Conservation (phyloP, 92 coral and sea anemone genomes). For the Heteractis magnifica region DNA sequence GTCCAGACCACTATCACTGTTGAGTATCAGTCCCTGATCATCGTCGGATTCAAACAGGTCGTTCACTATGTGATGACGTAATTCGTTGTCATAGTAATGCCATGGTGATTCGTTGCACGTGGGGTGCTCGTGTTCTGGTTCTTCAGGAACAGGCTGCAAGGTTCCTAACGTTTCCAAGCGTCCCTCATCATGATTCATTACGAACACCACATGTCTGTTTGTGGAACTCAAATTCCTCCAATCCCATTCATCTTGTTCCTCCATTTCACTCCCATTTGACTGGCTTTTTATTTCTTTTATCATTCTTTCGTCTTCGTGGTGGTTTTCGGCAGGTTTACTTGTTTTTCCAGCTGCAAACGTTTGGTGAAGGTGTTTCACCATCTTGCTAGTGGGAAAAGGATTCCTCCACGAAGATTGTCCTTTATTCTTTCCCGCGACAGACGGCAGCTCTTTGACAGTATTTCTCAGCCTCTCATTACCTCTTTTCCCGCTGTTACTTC, state of each 20-base stretch:
- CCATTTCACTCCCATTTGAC: neutral
- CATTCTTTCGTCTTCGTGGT: neutral
- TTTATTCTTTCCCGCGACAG: neutral
- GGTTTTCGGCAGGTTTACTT: neutral
- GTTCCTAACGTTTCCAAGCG: conserved; percentile 13
- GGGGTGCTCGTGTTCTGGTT: conserved; percentile 17
- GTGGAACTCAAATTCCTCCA: neutral
- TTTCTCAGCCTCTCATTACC: neutral
- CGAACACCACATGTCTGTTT: conserved; percentile 7
- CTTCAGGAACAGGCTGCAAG: conserved; percentile 18
- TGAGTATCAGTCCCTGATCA: conserved; percentile 7
- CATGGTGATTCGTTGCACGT: conserved; percentile 25
- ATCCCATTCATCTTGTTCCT: neutral
- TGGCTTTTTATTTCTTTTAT: neutral
- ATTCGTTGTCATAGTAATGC: conserved; percentile 25
- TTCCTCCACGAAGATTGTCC: neutral
- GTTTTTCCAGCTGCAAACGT: neutral
- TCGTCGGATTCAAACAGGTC: conserved; percentile 26
- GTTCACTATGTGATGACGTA: neutral
- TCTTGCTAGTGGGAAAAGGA: neutral
- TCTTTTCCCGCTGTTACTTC: neutral
- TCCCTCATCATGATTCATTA: conserved; percentile 28
- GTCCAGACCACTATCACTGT: conserved; percentile 10
- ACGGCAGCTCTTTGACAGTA: neutral
- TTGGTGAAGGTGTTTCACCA: neutral